These are phyloP conservation scores for Gonatopus flavifemur DNA, from an alignment of 1,140 invertebrate genomes.

Conservation along the genomic window DNA sequence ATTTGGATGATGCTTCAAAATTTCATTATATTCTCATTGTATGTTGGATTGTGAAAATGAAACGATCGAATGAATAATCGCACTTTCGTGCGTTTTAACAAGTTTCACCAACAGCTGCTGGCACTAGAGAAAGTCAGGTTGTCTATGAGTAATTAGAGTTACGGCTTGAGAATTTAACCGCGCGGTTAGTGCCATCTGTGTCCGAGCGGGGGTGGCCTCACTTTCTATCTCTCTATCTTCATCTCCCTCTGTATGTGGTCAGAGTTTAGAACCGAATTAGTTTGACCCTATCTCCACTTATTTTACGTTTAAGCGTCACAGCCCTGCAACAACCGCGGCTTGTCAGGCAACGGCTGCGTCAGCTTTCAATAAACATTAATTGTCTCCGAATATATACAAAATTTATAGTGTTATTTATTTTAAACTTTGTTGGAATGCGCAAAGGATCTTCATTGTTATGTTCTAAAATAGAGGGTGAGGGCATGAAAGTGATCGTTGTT, in stretches of 20 bases:
- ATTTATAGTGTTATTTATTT: too few relatives aligned
- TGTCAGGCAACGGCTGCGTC: constrained; percentile 42
- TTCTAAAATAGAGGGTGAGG: too few relatives aligned
- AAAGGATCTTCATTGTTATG: too few relatives aligned
- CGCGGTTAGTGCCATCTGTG: constrained; percentile 58
- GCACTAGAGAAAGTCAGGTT: constrained; percentile 49
- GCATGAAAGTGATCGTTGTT: too few relatives aligned
- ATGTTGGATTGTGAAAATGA: too few relatives aligned
- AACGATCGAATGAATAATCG: constrained; percentile 27
- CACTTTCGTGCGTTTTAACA: constrained; percentile 44
- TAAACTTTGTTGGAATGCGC: too few relatives aligned
- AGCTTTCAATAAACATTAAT: constrained; percentile 40
- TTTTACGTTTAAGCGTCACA: constrained; percentile 37
- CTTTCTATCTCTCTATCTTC: constrained; percentile 12
- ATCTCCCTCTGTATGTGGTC: constrained; percentile 45
- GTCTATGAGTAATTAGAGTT: constrained; percentile 61
- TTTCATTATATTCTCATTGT: too few relatives aligned
- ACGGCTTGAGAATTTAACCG: constrained; percentile 59
- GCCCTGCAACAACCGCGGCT: constrained; percentile 37
- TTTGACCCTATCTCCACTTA: constrained; percentile 49
- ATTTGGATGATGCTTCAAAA: too few relatives aligned
- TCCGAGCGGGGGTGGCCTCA: constrained; percentile 38
- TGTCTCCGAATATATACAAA: too few relatives aligned
- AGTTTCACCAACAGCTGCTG: constrained; percentile 58
- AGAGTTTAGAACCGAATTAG: constrained; percentile 62